Conservation (phyloP, 2,113 vertebrate genomes). For the Numida meleagris region DNA sequence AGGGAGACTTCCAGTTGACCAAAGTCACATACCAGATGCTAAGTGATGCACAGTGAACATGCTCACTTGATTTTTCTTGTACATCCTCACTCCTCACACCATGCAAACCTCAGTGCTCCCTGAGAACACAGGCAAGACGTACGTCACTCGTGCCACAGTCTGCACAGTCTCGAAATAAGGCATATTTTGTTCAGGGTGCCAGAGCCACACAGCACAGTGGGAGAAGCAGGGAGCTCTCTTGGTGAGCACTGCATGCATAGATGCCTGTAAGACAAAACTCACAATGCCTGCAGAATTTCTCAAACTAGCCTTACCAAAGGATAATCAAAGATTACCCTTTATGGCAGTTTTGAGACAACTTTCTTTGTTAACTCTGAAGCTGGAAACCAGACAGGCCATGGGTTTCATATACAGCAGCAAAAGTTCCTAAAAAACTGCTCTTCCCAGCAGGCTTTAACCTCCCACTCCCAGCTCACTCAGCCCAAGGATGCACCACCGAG, state of each 20-base stretch:
- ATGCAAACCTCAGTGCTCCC: not conserved
- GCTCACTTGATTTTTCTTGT: not conserved
- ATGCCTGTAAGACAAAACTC: not conserved
- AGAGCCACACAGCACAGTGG: rapidly evolving
- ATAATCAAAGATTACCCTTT: not conserved
- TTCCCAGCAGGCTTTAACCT: not conserved
- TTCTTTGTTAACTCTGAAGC: not conserved
- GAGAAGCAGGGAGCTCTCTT: not conserved
- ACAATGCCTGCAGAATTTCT: not conserved
- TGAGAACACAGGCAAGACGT: not conserved
- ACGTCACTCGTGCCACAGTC: not conserved
- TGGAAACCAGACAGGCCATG: not conserved
- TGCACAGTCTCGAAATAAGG: not conserved
- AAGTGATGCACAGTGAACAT: not conserved
- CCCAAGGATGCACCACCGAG: not conserved
- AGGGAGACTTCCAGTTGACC: not conserved
- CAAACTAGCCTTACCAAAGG: not conserved
- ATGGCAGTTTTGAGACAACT: not conserved
- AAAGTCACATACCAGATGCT: not conserved
- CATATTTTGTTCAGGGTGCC: not conserved
- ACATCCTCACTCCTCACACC: not conserved
- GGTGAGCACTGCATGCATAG: not conserved
- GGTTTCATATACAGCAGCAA: not conserved
- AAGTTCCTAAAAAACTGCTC: conserved; percentile 1
- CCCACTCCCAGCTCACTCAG: not conserved